Base-by-base conservation (phyloP, 2,888 invertebrate genomes). In the Suillia variegata region DNA sequence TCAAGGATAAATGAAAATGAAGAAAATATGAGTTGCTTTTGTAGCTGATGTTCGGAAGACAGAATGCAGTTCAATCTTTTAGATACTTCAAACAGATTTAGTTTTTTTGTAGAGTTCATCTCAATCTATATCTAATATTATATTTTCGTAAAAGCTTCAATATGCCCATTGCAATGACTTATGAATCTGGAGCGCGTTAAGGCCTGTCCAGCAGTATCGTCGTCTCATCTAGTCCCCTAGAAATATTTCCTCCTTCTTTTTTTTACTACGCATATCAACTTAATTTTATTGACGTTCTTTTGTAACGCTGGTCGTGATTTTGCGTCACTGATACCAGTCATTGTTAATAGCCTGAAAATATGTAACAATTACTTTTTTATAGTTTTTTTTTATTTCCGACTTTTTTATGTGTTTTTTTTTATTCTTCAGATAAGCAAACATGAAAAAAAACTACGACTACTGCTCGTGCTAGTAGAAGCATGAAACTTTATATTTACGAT, bases 1-100 rank as follows among this genome's bases (percentile, higher is more conserved):
- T 62, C 62, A 62, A 62, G 62, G 59, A 59, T 59, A 52, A 33
- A 22, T n/a, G 20, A n/a, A 56, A 5, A 10, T 4, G 51, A 48
- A 54, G 22, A 26, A 26, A 26, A 26, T 26, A 10, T 26, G 26
- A 10, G 5, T 26, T 26, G 10, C 21, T 12, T 34, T 42, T 57
- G 8, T 20, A n/a, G 20, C 18, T 48, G 10, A 24, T 21, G 20
- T 55, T 42, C n/a, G 10, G 12, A 1, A 22, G 34, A 45, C 17
- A 20, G 8, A 18, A 20, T 47, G 18, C 4, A 42, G 4, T 47
- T 47, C 10, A 20, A 15, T 5, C 47, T 13, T 17, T 47, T 2
- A 47, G 20, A 21, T 21, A 20, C 18, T 17, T 47, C 2, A 47
- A 47, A 21, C 20, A 20, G 10, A 45, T 12, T 45, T 15, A 45